These are phyloP conservation scores for Gallinago undulata DNA, from an alignment of 2,113 vertebrate genomes.

Conservation along the genomic window DNA sequence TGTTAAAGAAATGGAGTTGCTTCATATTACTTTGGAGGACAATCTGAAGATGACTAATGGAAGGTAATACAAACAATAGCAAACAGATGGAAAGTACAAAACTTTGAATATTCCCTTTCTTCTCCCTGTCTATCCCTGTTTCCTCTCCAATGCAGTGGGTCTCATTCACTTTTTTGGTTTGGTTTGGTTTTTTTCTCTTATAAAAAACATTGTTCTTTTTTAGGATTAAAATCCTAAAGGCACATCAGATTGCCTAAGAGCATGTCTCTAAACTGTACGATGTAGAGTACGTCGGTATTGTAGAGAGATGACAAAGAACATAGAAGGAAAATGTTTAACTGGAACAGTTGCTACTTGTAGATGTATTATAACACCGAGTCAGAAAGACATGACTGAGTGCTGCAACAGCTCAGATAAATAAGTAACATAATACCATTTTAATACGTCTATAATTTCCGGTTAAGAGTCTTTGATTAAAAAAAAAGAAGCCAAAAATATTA, in stretches of 20 bases:
- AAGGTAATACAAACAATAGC: neutral
- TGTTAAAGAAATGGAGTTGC: accelerated
- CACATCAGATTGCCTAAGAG: neutral
- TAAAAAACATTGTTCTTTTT: neutral
- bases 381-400: neutral
- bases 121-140: accelerated
- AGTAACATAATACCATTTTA: neutral
- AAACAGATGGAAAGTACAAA: neutral
- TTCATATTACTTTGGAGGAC: neutral
- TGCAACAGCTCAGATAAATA: neutral
- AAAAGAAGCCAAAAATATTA: neutral
- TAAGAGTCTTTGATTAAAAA: neutral
- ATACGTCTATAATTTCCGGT: neutral
- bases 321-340: neutral
- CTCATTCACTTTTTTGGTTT: neutral
- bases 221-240: neutral
- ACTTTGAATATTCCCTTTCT: neutral
- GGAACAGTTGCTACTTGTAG: neutral
- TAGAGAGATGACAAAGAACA: neutral
- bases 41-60: neutral
- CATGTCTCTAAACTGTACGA: neutral
- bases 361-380: neutral
- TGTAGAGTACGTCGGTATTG: neutral
- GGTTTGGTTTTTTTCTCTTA: neutral
- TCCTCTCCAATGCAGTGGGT: neutral